These are phyloP conservation scores for Dipodomys stephensi DNA, from an alignment of 2,113 vertebrate species.

Conservation along the genomic window DNA sequence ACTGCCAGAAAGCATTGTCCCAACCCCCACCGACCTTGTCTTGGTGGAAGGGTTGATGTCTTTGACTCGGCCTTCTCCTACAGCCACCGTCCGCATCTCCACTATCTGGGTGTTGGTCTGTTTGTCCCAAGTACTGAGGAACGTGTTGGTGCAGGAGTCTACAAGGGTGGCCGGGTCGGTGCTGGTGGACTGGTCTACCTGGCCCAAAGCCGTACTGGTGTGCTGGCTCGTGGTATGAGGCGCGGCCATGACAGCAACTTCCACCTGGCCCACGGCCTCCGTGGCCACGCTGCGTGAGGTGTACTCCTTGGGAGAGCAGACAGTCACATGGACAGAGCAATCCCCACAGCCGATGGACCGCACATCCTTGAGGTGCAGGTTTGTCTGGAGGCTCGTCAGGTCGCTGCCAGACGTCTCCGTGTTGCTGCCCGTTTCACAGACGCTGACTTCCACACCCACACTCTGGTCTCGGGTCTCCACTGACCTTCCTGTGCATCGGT, in stretches of 20 bases:
- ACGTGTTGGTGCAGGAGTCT: constrained; percentile 90
- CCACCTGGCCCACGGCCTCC: constrained; percentile 81
- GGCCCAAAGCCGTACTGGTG: constrained; percentile 87
- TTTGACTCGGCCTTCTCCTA: constrained; percentile 95
- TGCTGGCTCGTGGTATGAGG: constrained; percentile 86
- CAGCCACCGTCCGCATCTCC: constrained; percentile 90
- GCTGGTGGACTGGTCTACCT: constrained; percentile 88
- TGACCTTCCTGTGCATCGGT: constrained; percentile 84
- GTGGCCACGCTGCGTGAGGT: constrained; percentile 87
- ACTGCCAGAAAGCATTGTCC: constrained; percentile 88
- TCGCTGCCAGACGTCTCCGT: constrained; percentile 85
- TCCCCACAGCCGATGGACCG: constrained; percentile 93
- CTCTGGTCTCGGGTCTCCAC: constrained; percentile 84
- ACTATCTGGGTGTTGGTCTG: constrained; percentile 90
- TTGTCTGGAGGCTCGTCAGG: constrained; percentile 65
- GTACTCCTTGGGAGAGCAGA: constrained; percentile 83
- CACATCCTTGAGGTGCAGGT: constrained; percentile 72
- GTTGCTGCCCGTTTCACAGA: constrained; percentile 90
- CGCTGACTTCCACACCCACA: constrained; percentile 84
- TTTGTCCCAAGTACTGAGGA: constrained; percentile 87
- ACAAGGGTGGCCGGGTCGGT: constrained; percentile 81
- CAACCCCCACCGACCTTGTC: constrained; percentile 92
- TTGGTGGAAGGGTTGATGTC: constrained; percentile 88
- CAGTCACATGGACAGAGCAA: constrained; percentile 88
- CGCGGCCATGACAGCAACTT: constrained; percentile 88